Percentiles rank a stretch among this genome's conserved stretches.
Conservation (phyloP, 2,797 vertebrate genomes). For the Dendrocincla tyrannina region DNA sequence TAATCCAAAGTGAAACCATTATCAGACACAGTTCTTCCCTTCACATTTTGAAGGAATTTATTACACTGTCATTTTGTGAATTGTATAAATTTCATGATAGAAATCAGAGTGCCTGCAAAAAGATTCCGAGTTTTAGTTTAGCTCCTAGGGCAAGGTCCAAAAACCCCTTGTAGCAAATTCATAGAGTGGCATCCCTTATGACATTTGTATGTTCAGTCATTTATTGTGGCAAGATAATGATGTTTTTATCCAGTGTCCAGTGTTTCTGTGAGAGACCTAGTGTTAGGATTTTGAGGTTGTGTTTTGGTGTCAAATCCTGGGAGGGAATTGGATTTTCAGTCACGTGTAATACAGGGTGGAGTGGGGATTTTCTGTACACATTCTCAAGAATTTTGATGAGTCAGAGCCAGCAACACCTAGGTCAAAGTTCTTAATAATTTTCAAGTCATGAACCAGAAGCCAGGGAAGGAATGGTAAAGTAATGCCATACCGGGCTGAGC, state of each 20-base stretch:
- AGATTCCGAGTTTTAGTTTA: neutral
- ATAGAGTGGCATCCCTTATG: neutral
- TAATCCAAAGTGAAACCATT: neutral
- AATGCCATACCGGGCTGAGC: neutral
- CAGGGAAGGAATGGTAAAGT: neutral
- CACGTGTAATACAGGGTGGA: neutral
- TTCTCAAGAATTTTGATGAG: neutral
- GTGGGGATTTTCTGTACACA: neutral
- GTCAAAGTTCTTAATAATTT: neutral
- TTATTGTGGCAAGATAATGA: neutral
- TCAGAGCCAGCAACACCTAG: neutral
- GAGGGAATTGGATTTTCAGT: neutral
- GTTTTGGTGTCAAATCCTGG: neutral
- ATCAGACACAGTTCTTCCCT: neutral
- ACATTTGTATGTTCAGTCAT: neutral
- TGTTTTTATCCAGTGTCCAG: neutral
- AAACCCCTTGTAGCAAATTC: neutral
- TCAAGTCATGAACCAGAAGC: neutral
- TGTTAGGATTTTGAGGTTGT: neutral
- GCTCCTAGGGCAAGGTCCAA: neutral
- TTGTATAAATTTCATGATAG: neutral
- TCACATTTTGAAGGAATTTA: neutral
- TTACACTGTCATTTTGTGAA: neutral
- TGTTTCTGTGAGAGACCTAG: neutral
- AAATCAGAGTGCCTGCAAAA: neutral